These are phyloP conservation scores for Octomys mimax DNA, from an alignment of 2,797 vertebrate species.

Conservation along the genomic window DNA sequence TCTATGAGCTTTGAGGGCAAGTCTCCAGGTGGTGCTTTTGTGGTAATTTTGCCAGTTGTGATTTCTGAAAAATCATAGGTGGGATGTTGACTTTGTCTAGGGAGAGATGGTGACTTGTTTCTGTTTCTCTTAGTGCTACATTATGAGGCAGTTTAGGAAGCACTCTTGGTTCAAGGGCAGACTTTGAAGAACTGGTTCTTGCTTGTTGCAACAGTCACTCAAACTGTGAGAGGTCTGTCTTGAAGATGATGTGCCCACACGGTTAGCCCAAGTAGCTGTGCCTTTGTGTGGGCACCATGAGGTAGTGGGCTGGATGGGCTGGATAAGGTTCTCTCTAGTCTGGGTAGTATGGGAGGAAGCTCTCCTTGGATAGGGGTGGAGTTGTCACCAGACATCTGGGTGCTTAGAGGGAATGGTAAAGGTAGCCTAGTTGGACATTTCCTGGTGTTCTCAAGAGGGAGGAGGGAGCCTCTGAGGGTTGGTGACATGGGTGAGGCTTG, in stretches of 20 bases:
- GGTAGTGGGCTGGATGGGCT: constrained; percentile 99
- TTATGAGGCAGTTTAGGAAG: neutral
- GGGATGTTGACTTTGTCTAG: constrained; percentile 95
- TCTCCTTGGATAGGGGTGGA: constrained; percentile 99
- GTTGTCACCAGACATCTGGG: constrained; percentile 95
- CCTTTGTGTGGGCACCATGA: constrained; percentile 97
- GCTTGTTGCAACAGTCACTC: neutral
- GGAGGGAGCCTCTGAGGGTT: constrained; percentile 95
- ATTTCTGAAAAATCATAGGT: constrained; percentile 95
- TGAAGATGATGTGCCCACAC: neutral
- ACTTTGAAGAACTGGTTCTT: neutral
- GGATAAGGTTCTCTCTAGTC: constrained; percentile 99
- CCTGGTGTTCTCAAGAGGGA: constrained; percentile 94
- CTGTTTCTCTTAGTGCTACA: constrained; percentile 99
- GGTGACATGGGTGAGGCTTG: constrained; percentile 95
- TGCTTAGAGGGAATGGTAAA: constrained; percentile 95
- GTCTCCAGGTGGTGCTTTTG: constrained; percentile 92
- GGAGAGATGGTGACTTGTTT: constrained; percentile 97
- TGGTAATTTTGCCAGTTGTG: constrained; percentile 89
- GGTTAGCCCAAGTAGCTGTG: constrained; percentile 95
- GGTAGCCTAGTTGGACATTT: constrained; percentile 94
- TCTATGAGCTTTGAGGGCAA: constrained; percentile 93
- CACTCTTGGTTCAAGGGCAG: neutral
- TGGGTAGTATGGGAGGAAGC: constrained; percentile 98
- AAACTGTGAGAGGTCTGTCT: neutral